Evolutionary conservation across 2,888 invertebrate species (phyloP).

Genomic region (Philhelius pedissequus): DNA sequence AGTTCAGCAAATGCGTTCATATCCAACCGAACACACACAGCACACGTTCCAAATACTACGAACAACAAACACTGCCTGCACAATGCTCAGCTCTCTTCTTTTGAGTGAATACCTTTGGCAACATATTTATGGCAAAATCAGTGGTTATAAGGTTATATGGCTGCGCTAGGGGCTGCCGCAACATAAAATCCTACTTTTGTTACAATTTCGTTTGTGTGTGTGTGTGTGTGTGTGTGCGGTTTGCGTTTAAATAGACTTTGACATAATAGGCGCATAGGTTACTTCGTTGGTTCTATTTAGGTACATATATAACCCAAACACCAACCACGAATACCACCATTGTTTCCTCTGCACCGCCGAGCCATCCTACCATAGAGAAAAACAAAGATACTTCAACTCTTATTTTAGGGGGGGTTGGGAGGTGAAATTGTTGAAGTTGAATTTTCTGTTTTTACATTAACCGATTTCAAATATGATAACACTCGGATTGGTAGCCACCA

Average conservation of each 20-base stretch:
- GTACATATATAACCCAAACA: not conserved
- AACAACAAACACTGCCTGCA: not conserved
- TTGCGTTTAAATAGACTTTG: conserved; percentile 29
- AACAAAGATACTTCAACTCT: not conserved
- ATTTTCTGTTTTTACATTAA: conserved; percentile 47
- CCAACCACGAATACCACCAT: conserved; percentile 3
- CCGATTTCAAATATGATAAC: conserved; percentile 58
- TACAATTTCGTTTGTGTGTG: conserved; percentile 41
- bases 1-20: conserved; percentile 40
- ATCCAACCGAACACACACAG: not conserved
- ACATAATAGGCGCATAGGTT: conserved; percentile 25
- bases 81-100: not conserved
- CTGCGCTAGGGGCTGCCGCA: conserved; percentile 48
- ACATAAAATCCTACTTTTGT: conserved; percentile 56
- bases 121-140: conserved; percentile 66
- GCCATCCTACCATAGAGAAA: not conserved
- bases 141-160: conserved; percentile 60
- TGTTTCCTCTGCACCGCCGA: no score
- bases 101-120: conserved; percentile 57
- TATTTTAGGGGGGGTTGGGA: not conserved
- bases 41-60: not conserved
- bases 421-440: not conserved
- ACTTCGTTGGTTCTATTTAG: not conserved
- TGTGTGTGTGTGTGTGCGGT: conserved; percentile 34
- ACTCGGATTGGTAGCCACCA: conserved; percentile 13